Evolutionary conservation across 92 coral and sea anemone genomes (phyloP), one percentile per base, ranked within the genome.

Genomic region (Epizoanthus stellaris): DNA sequence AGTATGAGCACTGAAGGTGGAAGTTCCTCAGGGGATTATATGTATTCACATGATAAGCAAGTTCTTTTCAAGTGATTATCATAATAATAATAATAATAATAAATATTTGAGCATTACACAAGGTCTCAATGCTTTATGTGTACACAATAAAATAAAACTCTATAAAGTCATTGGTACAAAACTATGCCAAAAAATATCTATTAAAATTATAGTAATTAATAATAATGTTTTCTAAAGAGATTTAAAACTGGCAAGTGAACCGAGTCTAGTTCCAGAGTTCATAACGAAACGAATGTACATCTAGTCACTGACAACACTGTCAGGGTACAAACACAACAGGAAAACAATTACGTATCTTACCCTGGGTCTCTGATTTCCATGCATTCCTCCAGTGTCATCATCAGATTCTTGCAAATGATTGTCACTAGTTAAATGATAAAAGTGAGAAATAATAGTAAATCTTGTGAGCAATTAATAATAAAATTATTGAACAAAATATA

Each of bases 351-450:
- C 3, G 17, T 53, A 40, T 40, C 79, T 83, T 85, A 95, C 98
- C 98, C 92, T 75, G 81, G 36, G 60, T 85, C 87, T 20, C 73
- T 85, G 6, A 85, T 70, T 59, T 85, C 80, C 89, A 86, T 25
- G 52, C 94, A 85, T 43, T 94, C 94, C 72, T 94, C 96, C 39
- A 87, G 85, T 25, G 96, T 91, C 38, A 93, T 89, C 89, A 90
- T 85, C 13, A 95, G 91, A 72, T 95, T 95, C 87, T 95, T 95
- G 90, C 98, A 95, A 73, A 92, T 90, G 65, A 93, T 95, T 40
- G 93, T 93, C 30, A 95, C 98, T 95, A 72, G 77, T 23, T 66
- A 16, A 49, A 40, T 58, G 4, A 88, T 19, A 19, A 21, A 70
- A 52, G 62, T 14, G 16, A 42, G 15, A 39, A 4, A 56, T 11